Base-by-base conservation (phyloP, 1,140 invertebrate species). In the Drosophila sp. region DNA sequence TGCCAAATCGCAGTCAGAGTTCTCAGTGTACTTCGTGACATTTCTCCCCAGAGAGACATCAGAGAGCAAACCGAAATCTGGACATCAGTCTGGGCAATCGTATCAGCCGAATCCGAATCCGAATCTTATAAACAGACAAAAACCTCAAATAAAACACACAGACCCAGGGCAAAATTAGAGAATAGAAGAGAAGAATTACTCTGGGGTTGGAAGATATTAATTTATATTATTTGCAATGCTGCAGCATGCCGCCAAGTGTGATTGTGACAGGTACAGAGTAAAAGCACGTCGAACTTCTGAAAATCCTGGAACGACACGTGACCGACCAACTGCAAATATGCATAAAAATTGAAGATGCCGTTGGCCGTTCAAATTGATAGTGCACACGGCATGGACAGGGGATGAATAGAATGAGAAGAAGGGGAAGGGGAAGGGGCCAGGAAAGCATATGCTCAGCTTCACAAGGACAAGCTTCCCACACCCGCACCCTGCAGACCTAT, bases 191-290 rank as follows among this genome's bases (percentile, higher is more conserved):
- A 58, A 41, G 27, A 13, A 8, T 18, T 14, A 18, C 7, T 34
- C n/a, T 13, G 56, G 7, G 38, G 29, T 16, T 21, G 9, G 29
- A 66, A 84, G 86, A 83, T 89, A 89, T 89, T 89, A 89, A 89
- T 89, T 89, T 89, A 83, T 89, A 80, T 77, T 89, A 89, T 89
- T 89, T 83, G 76, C 83, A 72, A 78, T 89, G 84, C 80, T 74
- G 76, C 83, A 82, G 83, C 83, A 83, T 77, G 83, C 84, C 79
- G 83, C 83, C 89, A 89, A 83, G 83, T 89, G 83, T 89, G 83
- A 89, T 89, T 89, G 83, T 89, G 83, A 89, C 83, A 89, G 83
- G 83, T 89, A 89, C 79, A 45, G 65, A 38, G 40, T 34, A 21
- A n/a, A n/a, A n/a, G n/a, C n/a, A n/a, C n/a, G n/a, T n/a, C 29